Evolutionary conservation across 1,140 invertebrate species (phyloP).

Genomic region (Neotoxoptera formosana): DNA sequence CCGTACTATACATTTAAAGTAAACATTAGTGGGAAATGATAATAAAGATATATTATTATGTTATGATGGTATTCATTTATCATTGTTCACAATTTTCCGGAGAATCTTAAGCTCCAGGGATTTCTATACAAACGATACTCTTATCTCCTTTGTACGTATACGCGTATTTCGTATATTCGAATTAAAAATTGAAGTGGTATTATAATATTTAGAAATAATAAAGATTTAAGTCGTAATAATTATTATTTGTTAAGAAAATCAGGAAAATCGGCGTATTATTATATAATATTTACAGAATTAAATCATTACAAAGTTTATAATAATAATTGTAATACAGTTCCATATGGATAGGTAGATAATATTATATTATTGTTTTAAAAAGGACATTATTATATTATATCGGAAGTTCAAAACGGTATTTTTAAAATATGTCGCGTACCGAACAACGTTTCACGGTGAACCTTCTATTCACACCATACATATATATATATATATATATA

Average conservation of each 20-base stretch:
- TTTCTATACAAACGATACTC: not conserved
- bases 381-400: too few relatives aligned
- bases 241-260: not conserved
- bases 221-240: not conserved
- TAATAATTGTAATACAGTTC: not conserved
- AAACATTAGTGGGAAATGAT: not conserved
- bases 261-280: not conserved
- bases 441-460: not conserved
- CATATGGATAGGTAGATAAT: too few relatives aligned
- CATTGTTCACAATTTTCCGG: not conserved
- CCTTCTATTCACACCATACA: not conserved
- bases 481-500: too few relatives aligned
- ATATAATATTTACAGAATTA: not conserved
- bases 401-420: not conserved
- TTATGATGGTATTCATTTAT: slow-evolving; percentile 12
- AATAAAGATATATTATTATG: not conserved
- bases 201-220: not conserved
- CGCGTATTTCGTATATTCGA: not conserved
- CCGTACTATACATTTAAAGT: not conserved
- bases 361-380: not conserved
- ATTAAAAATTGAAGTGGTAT: not conserved
- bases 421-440: too few relatives aligned
- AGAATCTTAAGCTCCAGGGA: slow-evolving; percentile 19
- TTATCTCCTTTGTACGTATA: not conserved
- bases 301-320: not conserved